Evolutionary conservation across 2,888 invertebrate genomes (phyloP).

Genomic region (Cabera pusaria): DNA sequence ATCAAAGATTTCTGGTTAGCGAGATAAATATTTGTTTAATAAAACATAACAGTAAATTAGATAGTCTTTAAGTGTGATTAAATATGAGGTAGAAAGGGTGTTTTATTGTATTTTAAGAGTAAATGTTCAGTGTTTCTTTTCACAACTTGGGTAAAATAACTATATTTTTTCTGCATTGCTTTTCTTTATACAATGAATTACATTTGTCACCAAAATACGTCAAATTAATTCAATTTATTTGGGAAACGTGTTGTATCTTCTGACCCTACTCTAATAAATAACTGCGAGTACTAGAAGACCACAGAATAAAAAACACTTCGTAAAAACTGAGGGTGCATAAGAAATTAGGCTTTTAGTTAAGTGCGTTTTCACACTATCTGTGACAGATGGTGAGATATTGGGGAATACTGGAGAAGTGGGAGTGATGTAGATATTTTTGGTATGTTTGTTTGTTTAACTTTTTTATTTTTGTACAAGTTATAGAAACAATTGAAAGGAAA

Average conservation of each 20-base stretch:
- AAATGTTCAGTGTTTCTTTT: too few species aligned
- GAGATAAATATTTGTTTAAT: too few species aligned
- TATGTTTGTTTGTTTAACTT: too few species aligned
- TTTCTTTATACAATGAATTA: too few species aligned
- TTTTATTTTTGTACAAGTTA: too few species aligned
- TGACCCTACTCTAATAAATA: slow-evolving; percentile 56
- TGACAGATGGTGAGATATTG: slow-evolving; percentile 18
- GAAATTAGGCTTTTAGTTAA: slow-evolving; percentile 72
- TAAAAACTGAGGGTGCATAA: slow-evolving; percentile 76
- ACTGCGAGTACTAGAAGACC: slow-evolving; percentile 49
- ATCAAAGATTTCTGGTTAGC: background rate
- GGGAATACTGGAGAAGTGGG: slow-evolving; percentile 8
- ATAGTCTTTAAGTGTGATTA: too few species aligned
- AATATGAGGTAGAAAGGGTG: too few species aligned
- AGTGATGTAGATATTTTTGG: background rate
- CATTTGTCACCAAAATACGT: slow-evolving; percentile 6
- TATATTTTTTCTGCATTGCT: too few species aligned
- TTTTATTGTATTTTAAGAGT: too few species aligned
- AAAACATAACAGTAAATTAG: too few species aligned
- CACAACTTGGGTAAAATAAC: too few species aligned
- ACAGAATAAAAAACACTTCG: slow-evolving; percentile 47
- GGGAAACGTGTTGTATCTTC: slow-evolving; percentile 31
- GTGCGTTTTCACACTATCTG: slow-evolving; percentile 57
- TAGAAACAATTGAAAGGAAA: too few species aligned
- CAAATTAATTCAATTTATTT: slow-evolving; percentile 23